Evolutionary conservation across 1,140 invertebrate genomes (phyloP).

Genomic region (Musca vetustissima): DNA sequence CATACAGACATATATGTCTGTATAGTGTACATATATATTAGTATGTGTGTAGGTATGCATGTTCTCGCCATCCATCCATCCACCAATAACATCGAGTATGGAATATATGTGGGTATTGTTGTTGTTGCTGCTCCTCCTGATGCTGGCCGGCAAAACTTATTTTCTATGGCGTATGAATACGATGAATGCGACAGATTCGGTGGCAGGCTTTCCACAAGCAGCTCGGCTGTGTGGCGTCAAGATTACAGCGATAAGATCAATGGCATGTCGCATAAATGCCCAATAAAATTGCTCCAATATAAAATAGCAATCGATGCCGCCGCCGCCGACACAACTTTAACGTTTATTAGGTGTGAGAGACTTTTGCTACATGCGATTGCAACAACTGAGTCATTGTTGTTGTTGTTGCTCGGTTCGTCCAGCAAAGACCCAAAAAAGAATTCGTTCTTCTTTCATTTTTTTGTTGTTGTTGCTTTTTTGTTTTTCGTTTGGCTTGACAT

Average conservation of each 20-base stretch:
- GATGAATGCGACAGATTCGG: slow-evolving; percentile 18
- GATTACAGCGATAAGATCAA: slow-evolving; percentile 36
- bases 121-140: background rate
- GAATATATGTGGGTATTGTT: slow-evolving; percentile 6
- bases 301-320: slow-evolving; percentile 32
- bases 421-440: background rate
- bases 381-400: no score
- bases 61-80: background rate
- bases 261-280: slow-evolving; percentile 34
- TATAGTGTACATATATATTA: background rate
- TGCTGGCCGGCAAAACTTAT: background rate
- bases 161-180: slow-evolving; percentile 7
- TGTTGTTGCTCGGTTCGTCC: background rate
- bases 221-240: slow-evolving; percentile 32
- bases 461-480: background rate
- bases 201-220: slow-evolving; percentile 22
- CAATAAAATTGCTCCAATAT: slow-evolving; percentile 35
- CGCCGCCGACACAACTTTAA: slow-evolving; percentile 8
- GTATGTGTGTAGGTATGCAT: background rate
- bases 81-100: no score
- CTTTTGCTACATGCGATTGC: slow-evolving; percentile 1
- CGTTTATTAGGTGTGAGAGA: slow-evolving; percentile 22
- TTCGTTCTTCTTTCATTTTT: background rate
- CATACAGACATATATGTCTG: background rate
- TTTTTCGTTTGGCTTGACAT: background rate